Evolutionary conservation across 2,113 vertebrate species (phyloP).

Genomic region (Lanius collurio): DNA sequence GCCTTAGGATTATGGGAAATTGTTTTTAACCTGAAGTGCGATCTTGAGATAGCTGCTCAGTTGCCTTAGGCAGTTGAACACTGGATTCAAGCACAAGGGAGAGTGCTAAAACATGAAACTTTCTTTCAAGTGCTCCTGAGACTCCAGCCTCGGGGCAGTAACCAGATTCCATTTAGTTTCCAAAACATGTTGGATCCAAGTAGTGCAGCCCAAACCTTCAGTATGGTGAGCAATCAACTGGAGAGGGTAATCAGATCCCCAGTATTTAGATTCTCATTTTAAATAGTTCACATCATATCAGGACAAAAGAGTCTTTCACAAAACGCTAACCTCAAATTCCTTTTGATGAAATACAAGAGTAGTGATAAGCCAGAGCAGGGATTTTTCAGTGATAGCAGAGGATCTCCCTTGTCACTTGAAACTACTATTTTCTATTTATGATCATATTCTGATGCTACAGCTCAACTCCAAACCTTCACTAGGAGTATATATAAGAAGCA

Average conservation of each 20-base stretch:
- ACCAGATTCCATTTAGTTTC: neutral
- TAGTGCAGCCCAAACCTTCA: neutral
- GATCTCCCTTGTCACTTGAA: neutral
- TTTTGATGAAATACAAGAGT: neutral
- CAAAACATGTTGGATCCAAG: neutral
- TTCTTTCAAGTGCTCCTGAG: neutral
- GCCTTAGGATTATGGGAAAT: neutral
- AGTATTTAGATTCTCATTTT: neutral
- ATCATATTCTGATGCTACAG: neutral
- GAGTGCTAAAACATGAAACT: neutral
- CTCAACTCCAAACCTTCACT: neutral
- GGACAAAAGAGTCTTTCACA: neutral
- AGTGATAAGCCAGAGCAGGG: neutral
- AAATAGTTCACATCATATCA: neutral
- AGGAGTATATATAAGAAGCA: neutral
- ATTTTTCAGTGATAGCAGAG: neutral
- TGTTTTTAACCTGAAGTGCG: neutral
- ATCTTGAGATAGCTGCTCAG: neutral
- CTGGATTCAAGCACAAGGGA: neutral
- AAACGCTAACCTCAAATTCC: neutral
- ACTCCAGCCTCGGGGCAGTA: neutral
- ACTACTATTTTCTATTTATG: neutral
- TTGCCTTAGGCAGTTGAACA: neutral
- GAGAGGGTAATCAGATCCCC: neutral
- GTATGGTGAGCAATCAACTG: neutral